Base-by-base conservation (phyloP, 2,888 invertebrate genomes). In the Macrostomum cliftonense region DNA sequence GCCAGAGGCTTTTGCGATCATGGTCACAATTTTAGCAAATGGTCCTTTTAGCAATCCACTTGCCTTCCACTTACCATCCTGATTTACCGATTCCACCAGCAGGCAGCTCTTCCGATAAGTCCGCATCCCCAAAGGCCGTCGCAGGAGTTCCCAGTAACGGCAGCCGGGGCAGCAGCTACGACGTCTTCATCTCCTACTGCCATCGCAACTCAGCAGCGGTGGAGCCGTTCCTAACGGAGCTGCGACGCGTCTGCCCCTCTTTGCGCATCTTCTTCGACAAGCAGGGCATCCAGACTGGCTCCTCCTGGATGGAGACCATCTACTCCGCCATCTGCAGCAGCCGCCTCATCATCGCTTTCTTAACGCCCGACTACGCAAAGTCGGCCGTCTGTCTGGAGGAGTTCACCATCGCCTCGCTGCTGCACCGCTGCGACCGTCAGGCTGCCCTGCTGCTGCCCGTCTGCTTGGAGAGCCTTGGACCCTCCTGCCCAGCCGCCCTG, bases 171-270 rank as follows among this genome's bases (percentile, higher is more conserved):
- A 28, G 28, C 28, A 9, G 28, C 1, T 65, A 62, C 52, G 66
- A 65, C 55, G 57, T 66, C 12, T 65, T 65, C 53, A 58, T 66
- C 12, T 66, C 66, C 1, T 66, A 66, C 49, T 57, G 60, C 1
- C 65, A 65, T 51, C 56, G 55, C 42, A 56, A 57, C 44, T 53
- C 59, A 4, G 47, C 52, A 7, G 47, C 56, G 44, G 62, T 63
- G 12, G 55, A 58, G 46, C 20, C 50, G n/a, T 40, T 65, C 13
- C 50, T 61, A 12, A 46, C 57, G 1, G 47, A 46, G 4, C 54
- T 65, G 39, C 48, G 54, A 37, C 46, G 52, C 14, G 45, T 55
- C 5, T 52, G 59, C 49, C 55, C 59, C 12, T 49, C 55, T 14
- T 45, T 61, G 2, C 61, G 56, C 28, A 57, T 66, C 11, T 66